Evolutionary conservation across 2,888 invertebrate species (phyloP), one percentile per base, ranked within the genome.

Genomic region (Brachylomia viminalis): DNA sequence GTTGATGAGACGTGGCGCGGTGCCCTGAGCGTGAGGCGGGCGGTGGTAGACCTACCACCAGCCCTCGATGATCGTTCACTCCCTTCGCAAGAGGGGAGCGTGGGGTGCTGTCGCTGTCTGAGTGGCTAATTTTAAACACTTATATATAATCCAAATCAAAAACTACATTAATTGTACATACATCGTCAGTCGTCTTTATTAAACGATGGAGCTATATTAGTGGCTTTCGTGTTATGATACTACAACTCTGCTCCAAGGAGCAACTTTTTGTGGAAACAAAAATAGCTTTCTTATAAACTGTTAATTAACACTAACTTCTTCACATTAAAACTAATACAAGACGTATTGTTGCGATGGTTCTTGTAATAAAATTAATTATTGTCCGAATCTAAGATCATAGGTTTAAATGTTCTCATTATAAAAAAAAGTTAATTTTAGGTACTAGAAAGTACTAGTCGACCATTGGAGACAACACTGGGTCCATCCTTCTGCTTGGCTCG

Each of bases 1-100:
- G 82, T 84, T 82, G 82, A 82, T 84, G 82, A 85, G 85, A 58
- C 15, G 85, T 82, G 85, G 82, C 81, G 82, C 66, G 66, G 82
- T 68, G 11, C 84, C 84, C 84, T 82, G 82, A 84, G 82, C 82
- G 82, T 84, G 82, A 82, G 82, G 80, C 80, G 71, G 80, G 82
- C 82, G 78, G 13, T 81, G 75, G 85, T 81, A 75, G 75, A 42
- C 33, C n/a, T 80, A 69, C 85, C 75, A 69, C 49, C 65, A 82
- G 82, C 72, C 68, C 42, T 84, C 85, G 82, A 82, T 75, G 79
- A 79, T 77, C 76, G 72, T 75, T 81, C 85, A 77, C 86, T 77
- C 42, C 73, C 47, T 66, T 80, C 72, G 74, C 70, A n/a, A 77
- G 76, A 59, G 62, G 67, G 77, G 71, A 72, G 86, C 65, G 86